Evolutionary conservation across 2,113 vertebrate genomes (phyloP), one percentile per base, ranked within the genome.

Genomic region (Ammospiza caudacuta): DNA sequence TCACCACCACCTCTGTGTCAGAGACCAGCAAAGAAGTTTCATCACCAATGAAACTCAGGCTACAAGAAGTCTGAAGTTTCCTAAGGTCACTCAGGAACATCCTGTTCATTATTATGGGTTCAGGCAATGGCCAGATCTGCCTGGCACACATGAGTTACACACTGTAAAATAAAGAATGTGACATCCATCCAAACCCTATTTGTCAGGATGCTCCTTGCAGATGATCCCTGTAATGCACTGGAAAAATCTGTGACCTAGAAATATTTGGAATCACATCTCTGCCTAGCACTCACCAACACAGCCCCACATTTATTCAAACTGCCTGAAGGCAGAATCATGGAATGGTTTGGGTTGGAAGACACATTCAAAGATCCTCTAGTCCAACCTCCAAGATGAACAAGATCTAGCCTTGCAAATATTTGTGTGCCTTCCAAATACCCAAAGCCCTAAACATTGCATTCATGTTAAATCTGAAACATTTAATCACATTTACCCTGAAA

Each of bases 281-380:
- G 41, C 17, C 44, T 62, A 24, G 23, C 33, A 49, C 16, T 15
- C 68, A 31, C 33, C 58, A 70, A 54, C 9, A 44, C 9, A 68
- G n/a, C 20, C 31, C 25, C 29, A 21, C 0, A 0, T 29, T 58
- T 7, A 21, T 58, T 66, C n/a, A 41, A 43, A 41, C 0, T 5
- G 23, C 15, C 64, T 63, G 57, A 61, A 83, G 21, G 31, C 9
- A 47, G 29, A 69, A 27, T 27, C 41, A 33, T 27, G 27, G 47
- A 41, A 35, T 31, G 22, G 17, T 55, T 47, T 55, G 55, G 41
- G 21, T 63, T 55, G 15, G 29, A 31, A 69, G 18, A 12, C 8
- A 28, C 18, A 18, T 55, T 62, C 55, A 28, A 77, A 43, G 37
- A 23, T 23, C 49, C 33, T 49, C 18, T 20, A 63, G 25, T 31